These are phyloP conservation scores for Callopanchax toddi DNA, from an alignment of 2,113 vertebrate species.

Conservation along the genomic window DNA sequence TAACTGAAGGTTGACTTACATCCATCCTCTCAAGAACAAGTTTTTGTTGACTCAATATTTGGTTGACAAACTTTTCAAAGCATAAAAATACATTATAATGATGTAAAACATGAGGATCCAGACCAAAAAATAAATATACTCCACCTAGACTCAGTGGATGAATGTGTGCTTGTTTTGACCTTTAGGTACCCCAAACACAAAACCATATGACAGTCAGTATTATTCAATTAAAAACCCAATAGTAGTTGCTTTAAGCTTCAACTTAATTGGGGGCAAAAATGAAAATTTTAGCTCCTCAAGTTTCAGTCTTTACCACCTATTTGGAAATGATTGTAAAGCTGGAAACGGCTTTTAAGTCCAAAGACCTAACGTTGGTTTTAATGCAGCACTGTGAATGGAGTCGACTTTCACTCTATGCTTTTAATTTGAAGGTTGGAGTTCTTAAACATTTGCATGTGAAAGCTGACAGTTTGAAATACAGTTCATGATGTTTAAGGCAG, in stretches of 20 bases:
- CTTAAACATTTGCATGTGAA: constrained; percentile 1
- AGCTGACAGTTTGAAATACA: constrained; percentile 3
- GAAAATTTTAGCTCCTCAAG: not conserved
- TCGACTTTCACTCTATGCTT: too few relatives aligned
- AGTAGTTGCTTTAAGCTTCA: too few relatives aligned
- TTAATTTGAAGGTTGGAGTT: constrained; percentile 23
- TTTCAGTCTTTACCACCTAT: not conserved
- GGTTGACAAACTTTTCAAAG: not conserved
- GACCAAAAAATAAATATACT: not conserved
- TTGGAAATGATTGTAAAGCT: not conserved
- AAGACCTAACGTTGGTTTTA: not conserved
- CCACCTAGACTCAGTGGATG: not conserved
- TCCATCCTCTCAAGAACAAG: constrained; percentile 6
- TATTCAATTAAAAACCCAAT: too few relatives aligned
- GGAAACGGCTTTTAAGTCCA: not conserved
- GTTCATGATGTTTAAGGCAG: not conserved
- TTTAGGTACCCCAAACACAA: too few relatives aligned
- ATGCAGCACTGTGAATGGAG: too few relatives aligned
- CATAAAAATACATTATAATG: too few relatives aligned
- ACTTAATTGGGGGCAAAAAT: not conserved
- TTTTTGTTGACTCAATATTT: constrained; percentile 11
- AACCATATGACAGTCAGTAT: too few relatives aligned
- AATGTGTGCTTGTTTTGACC: not conserved
- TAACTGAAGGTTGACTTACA: constrained; percentile 38
- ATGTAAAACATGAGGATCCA: not conserved